Percentiles rank a stretch among this genome's conserved stretches.
These are phyloP conservation scores for Daubentonia madagascariensis DNA, from an alignment of 2,113 vertebrate species.

Conservation along the genomic window DNA sequence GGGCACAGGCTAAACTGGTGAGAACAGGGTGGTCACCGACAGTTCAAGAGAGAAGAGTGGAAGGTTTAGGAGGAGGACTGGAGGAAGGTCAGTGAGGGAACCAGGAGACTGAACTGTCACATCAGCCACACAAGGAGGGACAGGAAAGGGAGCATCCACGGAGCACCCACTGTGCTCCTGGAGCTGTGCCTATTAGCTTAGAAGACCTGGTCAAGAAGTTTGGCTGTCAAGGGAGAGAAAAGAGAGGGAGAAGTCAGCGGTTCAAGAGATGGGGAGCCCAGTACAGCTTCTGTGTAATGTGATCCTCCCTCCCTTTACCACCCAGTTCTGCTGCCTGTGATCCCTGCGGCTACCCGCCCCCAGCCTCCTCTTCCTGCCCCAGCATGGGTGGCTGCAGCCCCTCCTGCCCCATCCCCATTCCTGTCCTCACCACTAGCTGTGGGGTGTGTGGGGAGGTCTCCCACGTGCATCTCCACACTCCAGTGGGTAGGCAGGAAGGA, in stretches of 20 bases:
- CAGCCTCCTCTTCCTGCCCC: background rate
- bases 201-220: background rate
- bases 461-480: constrained; percentile 30
- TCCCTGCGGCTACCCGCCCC: fast-evolving
- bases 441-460: constrained; percentile 25
- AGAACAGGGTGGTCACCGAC: background rate
- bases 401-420: background rate
- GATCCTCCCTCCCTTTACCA: fast-evolving
- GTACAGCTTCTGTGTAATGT: fast-evolving
- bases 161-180: background rate
- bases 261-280: background rate
- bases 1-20: background rate
- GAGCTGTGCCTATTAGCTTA: fast-evolving
- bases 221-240: background rate
- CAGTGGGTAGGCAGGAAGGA: constrained; percentile 56
- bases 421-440: background rate
- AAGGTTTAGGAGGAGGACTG: background rate
- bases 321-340: too few species aligned
- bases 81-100: background rate
- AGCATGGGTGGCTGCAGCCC: background rate
- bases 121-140: background rate
- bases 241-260: background rate
- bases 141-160: background rate
- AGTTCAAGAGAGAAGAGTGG: background rate
- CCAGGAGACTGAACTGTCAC: background rate